Evolutionary conservation across 2,888 invertebrate species (phyloP), one percentile per base, ranked within the genome.

Genomic region (Leptinotarsa juncta): DNA sequence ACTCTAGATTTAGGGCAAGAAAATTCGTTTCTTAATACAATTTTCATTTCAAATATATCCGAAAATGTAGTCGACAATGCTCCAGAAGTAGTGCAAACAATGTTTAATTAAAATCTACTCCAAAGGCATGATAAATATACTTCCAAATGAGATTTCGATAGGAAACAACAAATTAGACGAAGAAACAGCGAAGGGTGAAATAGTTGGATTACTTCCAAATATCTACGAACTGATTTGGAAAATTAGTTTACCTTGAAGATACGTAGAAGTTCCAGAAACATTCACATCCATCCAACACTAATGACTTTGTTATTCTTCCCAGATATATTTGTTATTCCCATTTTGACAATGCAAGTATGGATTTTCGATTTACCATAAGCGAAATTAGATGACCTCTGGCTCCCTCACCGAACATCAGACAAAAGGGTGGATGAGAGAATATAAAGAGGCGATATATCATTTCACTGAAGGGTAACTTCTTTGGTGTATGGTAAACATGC

Each of bases 281-380:
- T 62, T 62, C 32, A 32, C 18, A 62, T 62, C n/a, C 7, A n/a
- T 42, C 62, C 3, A 32, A 62, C 62, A n/a, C 42, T 62, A 62
- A 62, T 62, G 62, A 26, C n/a, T 42, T 62, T 62, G 62, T 62
- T 62, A 42, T 62, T 32, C 7, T n/a, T 62, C 5, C 10, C 15
- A 16, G 32, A 62, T n/a, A 62, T 32, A 62, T 12, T 16, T 62
- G 62, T 62, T 62, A 62, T 62, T 62, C 32, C 4, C 2, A 26
- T 62, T 16, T 32, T 32, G 32, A 62, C 32, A 62, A 42, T 62
- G 62, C 42, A 62, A 62, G 42, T 62, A 62, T 62, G 16, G 62
- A 62, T 62, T 62, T 62, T 62, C 62, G 62, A 62, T 62, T 62
- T 62, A 42, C 32, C 32, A 62, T 26, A 16, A 62, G 42, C 32